Evolutionary conservation across 1,140 invertebrate genomes (phyloP), one percentile per base, ranked within the genome.

Genomic region (Agrilus planipennis): DNA sequence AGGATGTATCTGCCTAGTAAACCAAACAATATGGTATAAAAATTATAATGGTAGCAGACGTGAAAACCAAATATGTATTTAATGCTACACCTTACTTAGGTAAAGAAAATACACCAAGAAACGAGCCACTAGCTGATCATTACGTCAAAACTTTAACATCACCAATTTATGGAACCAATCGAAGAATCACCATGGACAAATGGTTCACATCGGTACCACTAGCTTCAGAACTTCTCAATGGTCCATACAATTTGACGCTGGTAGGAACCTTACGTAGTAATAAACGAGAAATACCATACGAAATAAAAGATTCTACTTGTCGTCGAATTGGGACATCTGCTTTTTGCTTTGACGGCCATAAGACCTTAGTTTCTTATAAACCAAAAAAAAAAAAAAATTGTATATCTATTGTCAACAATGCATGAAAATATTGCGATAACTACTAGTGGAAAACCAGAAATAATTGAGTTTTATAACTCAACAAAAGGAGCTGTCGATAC

Each of bases 151-250:
- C 38, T 18, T 19, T 51, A 14, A 44, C 35, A 31, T 43, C 45
- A 43, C 34, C 42, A 7, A 44, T 62, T 20, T 45, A 58, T 38
- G 52, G 53, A 1, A 46, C 47, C 6, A 56, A 62, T 30, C 39
- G 55, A 9, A 62, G 63, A 30, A 39, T 67, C 0, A 68, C 58
- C 3, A 53, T 52, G 25, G 62, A 65, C 38, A n/a, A n/a, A n/a
- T n/a, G n/a, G n/a, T n/a, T n/a, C n/a, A n/a, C n/a, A n/a, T n/a
- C n/a, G n/a, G n/a, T n/a, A n/a, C n/a, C n/a, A n/a, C n/a, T n/a
- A n/a, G n/a, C n/a, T n/a, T n/a, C n/a, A n/a, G n/a, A n/a, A n/a
- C n/a, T n/a, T n/a, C n/a, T n/a, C n/a, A n/a, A n/a, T n/a, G n/a
- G n/a, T n/a, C n/a, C n/a, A n/a, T n/a, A n/a, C n/a, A n/a, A n/a